Evolutionary conservation across 2,797 vertebrate species (phyloP).

Genomic region (Paguma larvata): DNA sequence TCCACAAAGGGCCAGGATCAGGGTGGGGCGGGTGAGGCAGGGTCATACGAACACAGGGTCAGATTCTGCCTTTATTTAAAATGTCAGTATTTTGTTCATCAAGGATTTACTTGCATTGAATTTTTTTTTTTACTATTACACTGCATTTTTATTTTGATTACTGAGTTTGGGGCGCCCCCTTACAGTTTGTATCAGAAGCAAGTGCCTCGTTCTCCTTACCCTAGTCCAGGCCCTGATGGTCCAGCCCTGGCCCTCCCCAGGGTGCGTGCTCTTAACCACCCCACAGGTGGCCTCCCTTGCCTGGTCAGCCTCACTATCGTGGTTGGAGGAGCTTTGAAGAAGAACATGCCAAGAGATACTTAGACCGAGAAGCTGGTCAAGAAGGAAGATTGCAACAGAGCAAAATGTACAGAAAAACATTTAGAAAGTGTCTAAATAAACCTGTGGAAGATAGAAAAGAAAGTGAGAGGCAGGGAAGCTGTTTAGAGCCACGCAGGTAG

Average conservation of each 20-base stretch:
- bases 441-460: background rate
- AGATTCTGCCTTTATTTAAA: background rate
- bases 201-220: background rate
- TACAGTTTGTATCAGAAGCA: background rate
- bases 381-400: background rate
- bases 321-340: background rate
- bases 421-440: background rate
- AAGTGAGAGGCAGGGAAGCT: background rate
- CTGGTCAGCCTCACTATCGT: fast-evolving
- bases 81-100: background rate
- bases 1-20: background rate
- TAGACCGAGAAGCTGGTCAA: background rate
- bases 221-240: fast-evolving
- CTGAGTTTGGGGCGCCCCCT: background rate
- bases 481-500: background rate
- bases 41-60: no score
- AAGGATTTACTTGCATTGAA: background rate
- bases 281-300: background rate
- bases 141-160: background rate
- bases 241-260: background rate
- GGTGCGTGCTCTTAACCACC: fast-evolving
- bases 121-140: background rate
- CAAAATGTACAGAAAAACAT: background rate
- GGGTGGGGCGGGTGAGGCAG: background rate
- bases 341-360: background rate